Percentiles rank a stretch among this genome's conserved stretches.
These are phyloP conservation scores for Pachydiplax longipennis DNA, from an alignment of 2,888 invertebrate species.

Conservation along the genomic window DNA sequence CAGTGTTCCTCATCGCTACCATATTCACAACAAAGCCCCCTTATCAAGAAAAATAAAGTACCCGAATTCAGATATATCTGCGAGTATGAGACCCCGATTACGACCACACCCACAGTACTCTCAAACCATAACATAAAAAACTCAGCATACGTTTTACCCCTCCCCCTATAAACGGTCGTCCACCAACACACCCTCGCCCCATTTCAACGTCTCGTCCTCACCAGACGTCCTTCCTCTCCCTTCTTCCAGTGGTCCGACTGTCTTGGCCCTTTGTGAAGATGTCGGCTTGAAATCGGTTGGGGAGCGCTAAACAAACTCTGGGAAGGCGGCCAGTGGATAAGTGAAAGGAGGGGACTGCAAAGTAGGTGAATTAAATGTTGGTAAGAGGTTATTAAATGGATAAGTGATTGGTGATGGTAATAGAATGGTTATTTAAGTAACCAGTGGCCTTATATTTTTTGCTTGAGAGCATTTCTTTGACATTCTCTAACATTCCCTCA, in stretches of 20 bases:
- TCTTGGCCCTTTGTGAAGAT: not conserved
- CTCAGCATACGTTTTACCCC: not conserved
- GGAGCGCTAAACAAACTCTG: not conserved
- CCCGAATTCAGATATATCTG: not conserved
- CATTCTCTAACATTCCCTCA: too few species aligned
- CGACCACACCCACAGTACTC: not conserved
- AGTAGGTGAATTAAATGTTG: not conserved
- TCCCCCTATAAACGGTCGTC: not conserved
- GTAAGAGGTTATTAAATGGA: not conserved
- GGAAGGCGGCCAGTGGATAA: not conserved
- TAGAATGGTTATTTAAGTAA: not conserved
- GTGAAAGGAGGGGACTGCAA: not conserved
- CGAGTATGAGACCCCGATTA: not conserved
- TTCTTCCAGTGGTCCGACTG: not conserved
- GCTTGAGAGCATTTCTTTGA: too few species aligned
- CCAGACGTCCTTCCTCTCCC: not conserved
- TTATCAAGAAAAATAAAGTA: too few species aligned
- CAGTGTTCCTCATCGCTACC: too few species aligned
- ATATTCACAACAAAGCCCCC: too few species aligned
- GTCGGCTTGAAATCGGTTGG: not conserved
- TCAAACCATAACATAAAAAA: not conserved
- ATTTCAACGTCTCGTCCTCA: not conserved
- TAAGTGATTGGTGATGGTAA: not conserved
- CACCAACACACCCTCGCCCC: not conserved
- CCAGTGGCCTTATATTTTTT: too few species aligned